Base-by-base conservation (phyloP, 2,797 vertebrate species). In the Astyanax mexicanus region DNA sequence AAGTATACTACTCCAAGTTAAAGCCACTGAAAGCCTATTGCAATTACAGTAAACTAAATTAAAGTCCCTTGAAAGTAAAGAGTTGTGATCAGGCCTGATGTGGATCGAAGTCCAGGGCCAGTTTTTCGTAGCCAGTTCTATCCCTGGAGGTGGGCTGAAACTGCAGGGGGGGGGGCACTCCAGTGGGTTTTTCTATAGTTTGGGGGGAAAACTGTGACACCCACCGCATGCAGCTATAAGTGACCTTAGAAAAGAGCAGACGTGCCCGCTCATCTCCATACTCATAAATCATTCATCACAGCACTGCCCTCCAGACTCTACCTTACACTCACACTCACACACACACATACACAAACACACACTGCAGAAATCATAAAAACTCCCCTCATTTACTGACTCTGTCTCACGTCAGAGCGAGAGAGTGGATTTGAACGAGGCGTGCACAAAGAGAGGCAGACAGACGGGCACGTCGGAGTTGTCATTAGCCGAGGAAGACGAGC, bases 211-310 rank as follows among this genome's bases (percentile, higher is more conserved):
- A 40, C 61, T 66, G 35, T 76, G 77, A 67, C 61, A 76, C 70
- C 69, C 40, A 81, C 66, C 45, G 70, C 73, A 73, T 8, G 42
- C 57, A 69, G 73, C 74, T 72, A 35, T 9, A 8, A 52, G 72
- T 47, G 57, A 84, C 70, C 79, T 77, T 72, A 61, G 61, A 81
- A 72, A 79, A 69, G 55, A 69, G 73, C 80, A 82, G 69, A 79
- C 76, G 73, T 52, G 62, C 49, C 75, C 37, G 38, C 57, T 77
- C 72, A 84, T 80, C 71, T 77, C 77, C 77, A 81, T 57, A 72
- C 52, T 80, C 65, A 80, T 81, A 67, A 77, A 80, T 79, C 70
- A 84, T 84, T 84, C 64, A 81, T 77, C 35, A 62, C 52, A 76
- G 54, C 17, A 23, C 73, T 74, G 69, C 69, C 79, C 68, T 81